Base-by-base conservation (phyloP, 2,888 invertebrate species). In the Oxystoma pomonae region DNA sequence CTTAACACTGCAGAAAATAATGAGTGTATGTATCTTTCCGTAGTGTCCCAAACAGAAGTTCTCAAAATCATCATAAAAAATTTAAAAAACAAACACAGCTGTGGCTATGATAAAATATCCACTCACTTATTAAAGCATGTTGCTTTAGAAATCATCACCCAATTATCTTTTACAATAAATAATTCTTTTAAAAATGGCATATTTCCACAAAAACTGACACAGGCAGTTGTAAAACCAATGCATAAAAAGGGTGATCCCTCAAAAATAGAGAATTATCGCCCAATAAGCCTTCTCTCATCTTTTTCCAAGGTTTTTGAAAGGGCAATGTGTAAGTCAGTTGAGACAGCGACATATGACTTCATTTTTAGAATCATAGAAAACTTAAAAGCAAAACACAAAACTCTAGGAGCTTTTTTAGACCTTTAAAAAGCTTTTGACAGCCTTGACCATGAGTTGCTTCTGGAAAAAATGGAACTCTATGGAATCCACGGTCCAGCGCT, bases 121-220 rank as follows among this genome's bases (percentile, higher is more conserved):
- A 53, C 55, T 53, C 16, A 53, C 18, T 18, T 53, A 16, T 7
- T 53, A 17, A 53, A 53, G 16, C 55, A 53, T 3, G 55, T 53
- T 53, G 55, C 18, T 7, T 53, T n/a, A 17, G 17, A 53, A 53
- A 18, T 53, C 3, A 53, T n/a, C 16, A 9, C 55, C 3, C 55
- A 3, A 16, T 18, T 53, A 16, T 16, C 55, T 35, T 35, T 35
- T 35, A 3, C 12, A 35, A 35, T 35, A 7, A 35, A 35, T 35
- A 35, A 18, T 18, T 53, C 16, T 18, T 53, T 53, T 18, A 53
- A 16, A n/a, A 58, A 65, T 1, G 66, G 66, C 9, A 59, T 59
- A 52, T 58, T 57, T 20, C 59, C 53, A 50, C 64, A 64, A 19
- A 60, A 64, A 20, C 59, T 63, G 52, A 63, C 64, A 60, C 64